A percentile compares a stretch with the other conserved stretches of the same genome.
These are phyloP conservation scores for Gyrodactylus bullatarudis DNA, from an alignment of 1,140 invertebrate genomes.

Conservation along the genomic window DNA sequence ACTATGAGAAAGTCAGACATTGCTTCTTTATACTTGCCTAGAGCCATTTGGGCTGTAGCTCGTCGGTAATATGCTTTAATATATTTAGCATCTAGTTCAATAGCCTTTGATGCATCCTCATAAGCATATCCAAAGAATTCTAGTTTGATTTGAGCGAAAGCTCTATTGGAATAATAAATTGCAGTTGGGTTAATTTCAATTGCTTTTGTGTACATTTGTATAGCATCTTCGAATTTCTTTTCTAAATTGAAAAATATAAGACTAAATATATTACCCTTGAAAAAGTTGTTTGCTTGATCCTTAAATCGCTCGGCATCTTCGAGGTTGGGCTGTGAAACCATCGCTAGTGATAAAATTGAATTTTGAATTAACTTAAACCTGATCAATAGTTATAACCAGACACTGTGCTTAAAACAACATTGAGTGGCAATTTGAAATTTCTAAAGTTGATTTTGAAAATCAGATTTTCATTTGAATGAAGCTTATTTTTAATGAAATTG, in stretches of 20 bases:
- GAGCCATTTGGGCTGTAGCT: conserved; percentile 71
- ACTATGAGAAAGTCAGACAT: conserved; percentile 52
- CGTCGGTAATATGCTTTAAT: conserved; percentile 55
- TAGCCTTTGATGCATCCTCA: conserved; percentile 52
- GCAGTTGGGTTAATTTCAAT: conserved; percentile 2
- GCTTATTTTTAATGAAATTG: no score
- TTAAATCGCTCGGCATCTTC: background rate
- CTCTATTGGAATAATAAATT: conserved; percentile 40
- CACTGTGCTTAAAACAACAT: no score
- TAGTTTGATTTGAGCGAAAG: conserved; percentile 56
- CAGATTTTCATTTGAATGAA: no score
- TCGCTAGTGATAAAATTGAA: background rate
- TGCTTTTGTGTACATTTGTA: background rate
- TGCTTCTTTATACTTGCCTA: conserved; percentile 82
- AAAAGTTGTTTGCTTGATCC: background rate
- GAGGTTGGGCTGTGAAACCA: background rate
- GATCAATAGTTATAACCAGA: no score
- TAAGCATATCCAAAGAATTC: conserved; percentile 75
- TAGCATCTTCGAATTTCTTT: background rate
- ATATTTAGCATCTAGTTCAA: conserved; percentile 53
- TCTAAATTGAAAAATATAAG: background rate
- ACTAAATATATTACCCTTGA: background rate
- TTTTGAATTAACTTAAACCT: background rate
- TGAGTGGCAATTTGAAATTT: no score
- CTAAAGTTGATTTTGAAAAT: no score